Evolutionary conservation across 2,113 vertebrate genomes (phyloP).

Genomic region (Saguinus midas): DNA sequence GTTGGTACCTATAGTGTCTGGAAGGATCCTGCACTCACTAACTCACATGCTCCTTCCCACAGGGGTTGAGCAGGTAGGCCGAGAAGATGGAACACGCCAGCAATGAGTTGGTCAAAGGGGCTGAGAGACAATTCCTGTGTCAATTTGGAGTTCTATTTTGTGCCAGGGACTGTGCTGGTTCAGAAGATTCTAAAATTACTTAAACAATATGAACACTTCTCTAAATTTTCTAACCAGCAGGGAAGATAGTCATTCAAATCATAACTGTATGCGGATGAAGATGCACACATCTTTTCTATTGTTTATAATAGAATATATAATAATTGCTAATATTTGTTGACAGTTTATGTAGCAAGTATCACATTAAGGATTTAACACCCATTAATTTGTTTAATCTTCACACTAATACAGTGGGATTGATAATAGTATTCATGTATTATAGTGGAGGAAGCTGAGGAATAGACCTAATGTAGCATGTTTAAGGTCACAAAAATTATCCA

Average conservation of each 20-base stretch:
- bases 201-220: not conserved
- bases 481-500: not conserved
- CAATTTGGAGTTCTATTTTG: not conserved
- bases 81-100: no score
- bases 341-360: not conserved
- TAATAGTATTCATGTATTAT: not conserved
- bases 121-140: no score
- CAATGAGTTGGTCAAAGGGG: no score
- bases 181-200: not conserved
- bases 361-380: not conserved
- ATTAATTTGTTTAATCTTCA: not conserved
- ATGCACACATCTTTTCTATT: not conserved
- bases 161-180: rapidly evolving
- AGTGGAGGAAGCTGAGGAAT: not conserved
- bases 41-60: no score
- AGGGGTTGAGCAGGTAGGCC: no score
- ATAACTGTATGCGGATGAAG: not conserved
- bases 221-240: not conserved
- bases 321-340: not conserved
- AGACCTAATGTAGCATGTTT: not conserved
- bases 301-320: not conserved
- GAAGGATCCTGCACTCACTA: no score
- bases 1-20: no score
- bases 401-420: not conserved
- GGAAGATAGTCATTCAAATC: not conserved